Percentiles rank a stretch among this genome's conserved stretches.
phyloP scores from a whole-genome alignment of 1,140 invertebrate genomes.

The Eciton burchellii region DNA sequence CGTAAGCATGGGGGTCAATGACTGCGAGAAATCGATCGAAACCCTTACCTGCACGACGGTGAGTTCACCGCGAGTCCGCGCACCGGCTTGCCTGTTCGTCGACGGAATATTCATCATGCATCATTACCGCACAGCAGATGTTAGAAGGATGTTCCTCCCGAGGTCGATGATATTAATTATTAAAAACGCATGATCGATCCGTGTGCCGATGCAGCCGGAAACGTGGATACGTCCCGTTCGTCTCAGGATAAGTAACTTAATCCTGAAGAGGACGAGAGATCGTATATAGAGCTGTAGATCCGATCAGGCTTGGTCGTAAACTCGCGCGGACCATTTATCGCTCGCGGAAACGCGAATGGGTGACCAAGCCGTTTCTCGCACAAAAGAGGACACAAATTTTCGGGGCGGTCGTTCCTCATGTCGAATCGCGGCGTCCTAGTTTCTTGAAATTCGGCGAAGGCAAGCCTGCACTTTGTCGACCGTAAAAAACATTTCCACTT shows the following conservation, averaged over 20 bases:
- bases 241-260: too few species aligned
- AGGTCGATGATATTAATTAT: not conserved
- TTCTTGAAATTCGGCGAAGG: slow-evolving; percentile 29
- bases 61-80: slow-evolving; percentile 41
- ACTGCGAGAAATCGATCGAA: slow-evolving; percentile 74
- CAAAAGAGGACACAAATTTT: slow-evolving; percentile 51
- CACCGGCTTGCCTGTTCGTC: slow-evolving; percentile 8
- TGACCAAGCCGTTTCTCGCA: slow-evolving; percentile 17
- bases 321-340: slow-evolving; percentile 18
- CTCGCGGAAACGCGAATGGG: not conserved
- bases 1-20: slow-evolving; percentile 73
- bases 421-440: slow-evolving; percentile 30
- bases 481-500: slow-evolving; percentile 19
- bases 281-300: too few species aligned
- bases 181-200: not conserved
- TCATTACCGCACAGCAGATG: not conserved
- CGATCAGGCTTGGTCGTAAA: slow-evolving; percentile 9
- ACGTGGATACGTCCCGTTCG: too few species aligned
- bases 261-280: too few species aligned
- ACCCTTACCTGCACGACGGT: slow-evolving; percentile 57
- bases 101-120: slow-evolving; percentile 35
- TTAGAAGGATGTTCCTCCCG: not conserved
- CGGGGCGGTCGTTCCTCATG: slow-evolving; percentile 20
- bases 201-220: not conserved
- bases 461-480: not conserved